Percentiles rank a stretch among this genome's conserved stretches.
These are phyloP conservation scores for Myxocyprinus asiaticus DNA, from an alignment of 2,113 vertebrate genomes.

Conservation along the genomic window DNA sequence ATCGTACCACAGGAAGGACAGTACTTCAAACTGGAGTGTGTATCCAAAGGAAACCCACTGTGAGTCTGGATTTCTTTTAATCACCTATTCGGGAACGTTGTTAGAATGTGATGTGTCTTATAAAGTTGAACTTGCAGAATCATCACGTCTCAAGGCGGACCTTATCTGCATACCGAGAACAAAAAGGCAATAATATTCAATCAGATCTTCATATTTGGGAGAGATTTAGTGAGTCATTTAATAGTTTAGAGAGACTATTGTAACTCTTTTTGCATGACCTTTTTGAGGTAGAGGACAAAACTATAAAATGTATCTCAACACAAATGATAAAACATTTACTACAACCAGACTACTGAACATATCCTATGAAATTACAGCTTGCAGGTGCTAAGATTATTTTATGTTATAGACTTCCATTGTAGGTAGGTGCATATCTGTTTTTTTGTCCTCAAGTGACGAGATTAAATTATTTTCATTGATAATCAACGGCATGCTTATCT, in stretches of 20 bases:
- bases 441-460: no score
- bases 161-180: conserved; percentile 12
- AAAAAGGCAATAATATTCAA: conserved; percentile 45
- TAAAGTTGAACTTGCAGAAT: conserved; percentile 21
- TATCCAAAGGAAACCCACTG: conserved; percentile 96
- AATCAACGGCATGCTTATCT: no score
- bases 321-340: conserved; percentile 43
- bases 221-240: conserved; percentile 43
- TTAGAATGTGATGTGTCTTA: conserved; percentile 8
- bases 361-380: background rate
- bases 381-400: no score
- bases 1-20: conserved; percentile 95
- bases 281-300: conserved; percentile 44
- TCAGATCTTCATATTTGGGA: conserved; percentile 51
- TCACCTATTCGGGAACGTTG: background rate
- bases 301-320: conserved; percentile 38
- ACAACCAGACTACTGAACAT: conserved; percentile 4
- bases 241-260: conserved; percentile 35
- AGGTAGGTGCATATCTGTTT: no score
- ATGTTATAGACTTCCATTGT: no score
- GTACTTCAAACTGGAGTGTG: conserved; percentile 93
- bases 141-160: background rate
- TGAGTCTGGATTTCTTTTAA: conserved; percentile 74
- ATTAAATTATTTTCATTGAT: no score
- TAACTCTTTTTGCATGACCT: conserved; percentile 51